Evolutionary conservation across 2,888 invertebrate genomes (phyloP).

Genomic region (Idaea aversata): DNA sequence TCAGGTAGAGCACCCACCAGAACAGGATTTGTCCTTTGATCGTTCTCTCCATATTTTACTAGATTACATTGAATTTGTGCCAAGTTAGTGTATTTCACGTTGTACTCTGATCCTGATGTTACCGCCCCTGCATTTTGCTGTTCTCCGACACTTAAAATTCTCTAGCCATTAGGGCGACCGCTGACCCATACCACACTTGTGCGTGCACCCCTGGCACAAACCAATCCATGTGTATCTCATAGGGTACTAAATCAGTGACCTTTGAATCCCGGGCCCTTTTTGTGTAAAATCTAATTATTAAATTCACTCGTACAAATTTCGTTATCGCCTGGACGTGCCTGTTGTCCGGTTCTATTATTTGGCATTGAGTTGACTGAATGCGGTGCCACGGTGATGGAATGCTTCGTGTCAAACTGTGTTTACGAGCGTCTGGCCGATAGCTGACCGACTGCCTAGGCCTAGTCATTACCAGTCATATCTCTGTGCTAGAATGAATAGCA

Average conservation of each 20-base stretch:
- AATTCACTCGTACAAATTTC: slow-evolving; percentile 39
- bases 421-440: slow-evolving; percentile 75
- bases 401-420: slow-evolving; percentile 68
- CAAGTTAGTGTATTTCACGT: not conserved
- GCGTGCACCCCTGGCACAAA: slow-evolving; percentile 50
- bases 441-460: slow-evolving; percentile 58
- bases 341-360: slow-evolving; percentile 48
- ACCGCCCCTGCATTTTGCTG: slow-evolving; percentile 37
- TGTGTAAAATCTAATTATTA: slow-evolving; percentile 49
- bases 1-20: slow-evolving; percentile 14
- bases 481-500: slow-evolving; percentile 74
- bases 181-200: slow-evolving; percentile 57
- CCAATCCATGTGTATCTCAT: slow-evolving; percentile 43
- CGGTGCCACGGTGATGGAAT: slow-evolving; percentile 62
- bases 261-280: slow-evolving; percentile 47
- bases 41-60: not conserved
- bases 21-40: slow-evolving; percentile 36
- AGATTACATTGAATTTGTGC: not conserved
- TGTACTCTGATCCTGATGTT: not conserved
- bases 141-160: slow-evolving; percentile 38
- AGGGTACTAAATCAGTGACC: slow-evolving; percentile 56
- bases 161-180: slow-evolving; percentile 57
- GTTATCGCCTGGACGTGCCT: slow-evolving; percentile 22
- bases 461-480: slow-evolving; percentile 75
- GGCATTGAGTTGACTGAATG: slow-evolving; percentile 67